Percentiles rank a stretch among this genome's conserved stretches.
These are phyloP conservation scores for Ailuropoda melanoleuca DNA, from an alignment of 2,113 vertebrate species.

Conservation along the genomic window DNA sequence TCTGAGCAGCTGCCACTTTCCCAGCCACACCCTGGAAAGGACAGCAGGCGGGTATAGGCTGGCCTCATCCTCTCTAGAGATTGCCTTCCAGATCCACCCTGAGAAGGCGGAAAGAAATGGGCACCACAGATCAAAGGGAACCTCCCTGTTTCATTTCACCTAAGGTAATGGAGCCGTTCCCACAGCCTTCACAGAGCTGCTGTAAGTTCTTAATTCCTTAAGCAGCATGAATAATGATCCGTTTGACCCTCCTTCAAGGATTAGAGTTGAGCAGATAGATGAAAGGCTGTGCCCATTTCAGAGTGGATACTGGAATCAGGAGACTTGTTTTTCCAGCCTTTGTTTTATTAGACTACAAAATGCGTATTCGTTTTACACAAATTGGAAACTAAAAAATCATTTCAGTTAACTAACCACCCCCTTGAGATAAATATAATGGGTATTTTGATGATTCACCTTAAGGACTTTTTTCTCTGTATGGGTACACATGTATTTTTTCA, in stretches of 20 bases:
- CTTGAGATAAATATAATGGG: not conserved
- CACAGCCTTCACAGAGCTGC: not conserved
- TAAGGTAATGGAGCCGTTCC: not conserved
- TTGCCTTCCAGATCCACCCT: constrained; percentile 42
- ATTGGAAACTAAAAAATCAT: not conserved
- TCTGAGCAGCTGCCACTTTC: not conserved
- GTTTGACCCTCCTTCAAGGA: constrained; percentile 15
- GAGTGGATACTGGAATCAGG: not conserved
- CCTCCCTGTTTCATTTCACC: not conserved
- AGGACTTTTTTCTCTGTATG: not conserved
- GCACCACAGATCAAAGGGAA: constrained; percentile 29
- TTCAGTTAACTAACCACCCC: not conserved
- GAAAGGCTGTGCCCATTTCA: not conserved
- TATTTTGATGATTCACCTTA: not conserved
- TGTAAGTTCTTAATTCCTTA: constrained; percentile 22
- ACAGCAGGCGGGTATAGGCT: constrained; percentile 41
- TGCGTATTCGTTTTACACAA: not conserved
- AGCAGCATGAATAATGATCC: not conserved
- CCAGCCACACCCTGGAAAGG: constrained; percentile 56
- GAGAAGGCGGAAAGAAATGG: not conserved
- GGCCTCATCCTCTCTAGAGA: constrained; percentile 24
- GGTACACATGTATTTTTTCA: not conserved
- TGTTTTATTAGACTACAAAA: not conserved
- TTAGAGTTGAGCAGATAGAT: not conserved
- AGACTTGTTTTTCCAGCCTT: not conserved